Base-by-base conservation (phyloP, 64 coral and sea anemone genomes). In the Hydrozoanthus tunicans region DNA sequence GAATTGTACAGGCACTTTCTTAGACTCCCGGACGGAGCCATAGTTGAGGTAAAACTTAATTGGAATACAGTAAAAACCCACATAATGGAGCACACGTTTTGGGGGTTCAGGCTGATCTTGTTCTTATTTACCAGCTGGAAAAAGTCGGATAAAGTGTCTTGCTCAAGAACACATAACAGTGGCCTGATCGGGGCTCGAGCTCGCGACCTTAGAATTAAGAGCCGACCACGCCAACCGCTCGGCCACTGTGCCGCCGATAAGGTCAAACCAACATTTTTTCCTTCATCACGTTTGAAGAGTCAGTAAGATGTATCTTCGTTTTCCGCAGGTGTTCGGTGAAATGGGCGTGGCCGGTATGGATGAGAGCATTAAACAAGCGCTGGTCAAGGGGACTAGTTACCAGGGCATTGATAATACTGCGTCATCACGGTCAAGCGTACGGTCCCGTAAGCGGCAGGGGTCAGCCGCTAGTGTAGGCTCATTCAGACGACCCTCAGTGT, bases 1-100 rank as follows among this genome's bases (percentile, higher is more conserved):
- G 96, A 98, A 68, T 81, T 98, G 13, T 93, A 94, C 76, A 80
- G 96, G 82, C 96, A 98, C 75, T 94, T 98, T 26, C 91, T 98
- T 6, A 89, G 96, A 71, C 81, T 98, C 7, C 96, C 96, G n/a
- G 96, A 98, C 64, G 96, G 96, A 14, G 93, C 96, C 59, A 92
- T 98, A 90, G 96, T 98, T 62, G 96, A 98, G 93, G 96, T 98
- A 69, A 78, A 32, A 12, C 51, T 12, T 72, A 11, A 43, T 24
- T 25, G 0, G 23, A 14, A 27, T 72, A 51, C 9, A 26, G 9
- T 51, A 51, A 51, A 51, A 43, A 43, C 32, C 32, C 32, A 2
- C 32, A 43, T 43, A 43, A 43, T 1, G 2, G 32, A 43, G 2
- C 32, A 2, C 32, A 43, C 2, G 32, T 43, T 43, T 43, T 43